phyloP scores from a whole-genome alignment of 2,888 invertebrate genomes.

The Melieria picta region DNA sequence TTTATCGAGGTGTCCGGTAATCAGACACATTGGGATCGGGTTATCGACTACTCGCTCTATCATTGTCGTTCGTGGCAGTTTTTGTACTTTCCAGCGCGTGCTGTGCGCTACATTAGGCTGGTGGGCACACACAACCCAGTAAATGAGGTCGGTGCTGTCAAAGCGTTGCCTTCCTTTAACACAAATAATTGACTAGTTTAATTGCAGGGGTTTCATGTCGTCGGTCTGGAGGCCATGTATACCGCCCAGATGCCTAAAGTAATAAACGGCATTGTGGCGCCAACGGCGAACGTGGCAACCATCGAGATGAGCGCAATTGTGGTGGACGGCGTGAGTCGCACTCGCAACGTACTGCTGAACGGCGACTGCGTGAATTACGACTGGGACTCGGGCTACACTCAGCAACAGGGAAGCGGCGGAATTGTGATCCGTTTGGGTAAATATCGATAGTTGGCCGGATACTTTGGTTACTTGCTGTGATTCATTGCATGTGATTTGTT shows the following conservation, averaged over 20 bases:
- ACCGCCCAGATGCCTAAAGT: constrained; percentile 80
- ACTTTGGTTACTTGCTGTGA: not conserved
- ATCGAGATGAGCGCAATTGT: constrained; percentile 90
- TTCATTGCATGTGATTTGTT: not conserved
- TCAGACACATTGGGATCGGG: constrained; percentile 92
- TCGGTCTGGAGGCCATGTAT: constrained; percentile 90
- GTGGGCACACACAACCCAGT: constrained; percentile 95
- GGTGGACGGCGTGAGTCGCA: too few relatives aligned
- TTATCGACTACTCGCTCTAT: constrained; percentile 91
- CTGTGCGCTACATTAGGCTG: constrained; percentile 84
- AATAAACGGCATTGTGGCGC: constrained; percentile 80
- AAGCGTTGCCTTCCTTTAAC: too few relatives aligned
- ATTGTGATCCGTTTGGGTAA: constrained; percentile 91
- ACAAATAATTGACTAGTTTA: not conserved
- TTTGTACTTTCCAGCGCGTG: constrained; percentile 89
- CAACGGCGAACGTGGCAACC: constrained; percentile 91
- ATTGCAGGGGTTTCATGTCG: constrained; percentile 85
- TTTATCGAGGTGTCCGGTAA: constrained; percentile 88
- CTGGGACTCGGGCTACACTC: constrained; percentile 98
- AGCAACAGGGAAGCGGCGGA: constrained; percentile 93
- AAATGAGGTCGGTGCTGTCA: constrained; percentile 74
- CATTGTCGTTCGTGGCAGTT: constrained; percentile 97
- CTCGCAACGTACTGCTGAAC: constrained; percentile 94
- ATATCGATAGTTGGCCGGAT: constrained; percentile 13
- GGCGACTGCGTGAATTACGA: constrained; percentile 95